phyloP scores from a whole-genome alignment of 2,113 vertebrate species.

The Ageneiosus marmoratus region DNA sequence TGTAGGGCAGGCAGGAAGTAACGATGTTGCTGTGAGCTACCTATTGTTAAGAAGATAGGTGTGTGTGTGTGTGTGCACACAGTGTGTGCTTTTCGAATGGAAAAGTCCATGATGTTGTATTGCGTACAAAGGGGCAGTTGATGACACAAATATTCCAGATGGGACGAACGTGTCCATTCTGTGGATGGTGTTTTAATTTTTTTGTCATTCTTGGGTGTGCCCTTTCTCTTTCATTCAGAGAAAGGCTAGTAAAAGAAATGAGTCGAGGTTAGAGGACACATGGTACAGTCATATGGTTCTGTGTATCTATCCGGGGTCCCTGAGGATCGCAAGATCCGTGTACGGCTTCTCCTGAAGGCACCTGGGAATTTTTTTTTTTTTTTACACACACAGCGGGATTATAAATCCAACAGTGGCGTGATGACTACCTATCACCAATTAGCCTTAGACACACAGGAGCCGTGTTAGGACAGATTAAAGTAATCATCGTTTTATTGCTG shows the following conservation, averaged over 20 bases:
- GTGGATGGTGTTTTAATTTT: background rate
- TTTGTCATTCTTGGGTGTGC: background rate
- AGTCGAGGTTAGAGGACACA: background rate
- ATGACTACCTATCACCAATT: conserved; percentile 14
- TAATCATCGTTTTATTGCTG: background rate
- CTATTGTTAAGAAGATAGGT: conserved; percentile 25
- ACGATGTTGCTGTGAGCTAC: background rate
- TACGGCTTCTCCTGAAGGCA: conserved; percentile 21
- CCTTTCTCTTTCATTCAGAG: conserved; percentile 4
- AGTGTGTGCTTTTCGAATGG: background rate
- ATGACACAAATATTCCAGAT: background rate
- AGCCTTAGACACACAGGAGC: conserved; percentile 9
- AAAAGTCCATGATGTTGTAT: background rate
- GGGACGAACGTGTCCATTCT: background rate
- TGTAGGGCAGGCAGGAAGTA: conserved; percentile 5
- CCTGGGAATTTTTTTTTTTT: conserved; percentile 3
- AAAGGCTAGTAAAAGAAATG: background rate
- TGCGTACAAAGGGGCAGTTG: background rate
- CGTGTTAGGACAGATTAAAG: background rate
- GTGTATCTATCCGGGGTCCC: background rate
- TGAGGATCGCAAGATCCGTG: background rate
- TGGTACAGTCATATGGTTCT: background rate
- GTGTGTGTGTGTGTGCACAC: background rate
- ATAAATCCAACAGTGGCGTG: conserved; percentile 20
- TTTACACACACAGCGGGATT: background rate